Evolutionary conservation across 2,113 vertebrate species (phyloP).

Genomic region (Periophthalmus modestus): DNA sequence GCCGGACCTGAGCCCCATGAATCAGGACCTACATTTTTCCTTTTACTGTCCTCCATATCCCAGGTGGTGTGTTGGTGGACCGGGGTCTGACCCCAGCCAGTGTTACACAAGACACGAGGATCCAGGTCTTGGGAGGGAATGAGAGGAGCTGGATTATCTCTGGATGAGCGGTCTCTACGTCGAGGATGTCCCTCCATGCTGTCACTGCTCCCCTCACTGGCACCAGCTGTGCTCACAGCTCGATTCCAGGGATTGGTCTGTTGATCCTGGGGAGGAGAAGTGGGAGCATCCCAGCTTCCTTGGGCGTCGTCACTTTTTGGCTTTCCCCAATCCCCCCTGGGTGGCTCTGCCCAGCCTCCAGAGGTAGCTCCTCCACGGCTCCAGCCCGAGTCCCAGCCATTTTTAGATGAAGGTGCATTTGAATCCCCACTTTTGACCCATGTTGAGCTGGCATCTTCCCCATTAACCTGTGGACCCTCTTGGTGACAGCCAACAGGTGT

Average conservation of each 20-base stretch:
- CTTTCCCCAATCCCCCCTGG: constrained; percentile 83
- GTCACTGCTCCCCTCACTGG: constrained; percentile 89
- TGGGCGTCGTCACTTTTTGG: constrained; percentile 73
- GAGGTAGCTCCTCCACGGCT: constrained; percentile 82
- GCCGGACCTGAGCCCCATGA: constrained; percentile 85
- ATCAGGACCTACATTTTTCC: constrained; percentile 87
- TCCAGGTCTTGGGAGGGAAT: constrained; percentile 92
- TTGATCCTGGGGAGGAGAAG: constrained; percentile 74
- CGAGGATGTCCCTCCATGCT: constrained; percentile 79
- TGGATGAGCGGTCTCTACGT: constrained; percentile 72
- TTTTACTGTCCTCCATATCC: constrained; percentile 88
- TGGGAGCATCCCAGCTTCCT: constrained; percentile 83
- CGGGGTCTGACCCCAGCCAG: constrained; percentile 97
- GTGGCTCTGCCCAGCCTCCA: constrained; percentile 76
- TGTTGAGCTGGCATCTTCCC: constrained; percentile 83
- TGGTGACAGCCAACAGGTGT: constrained; percentile 83
- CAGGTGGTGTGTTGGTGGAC: constrained; percentile 96
- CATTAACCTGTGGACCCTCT: constrained; percentile 76
- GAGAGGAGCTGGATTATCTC: constrained; percentile 75
- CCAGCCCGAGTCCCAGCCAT: constrained; percentile 87
- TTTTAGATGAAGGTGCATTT: constrained; percentile 69
- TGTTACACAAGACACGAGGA: constrained; percentile 95
- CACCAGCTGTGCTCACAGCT: constrained; percentile 79
- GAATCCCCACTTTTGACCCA: constrained; percentile 90
- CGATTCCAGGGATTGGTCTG: constrained; percentile 84